Percentiles rank a stretch among this genome's conserved stretches.
phyloP scores from a whole-genome alignment of 1,140 invertebrate genomes.

The Whitmania pigra region DNA sequence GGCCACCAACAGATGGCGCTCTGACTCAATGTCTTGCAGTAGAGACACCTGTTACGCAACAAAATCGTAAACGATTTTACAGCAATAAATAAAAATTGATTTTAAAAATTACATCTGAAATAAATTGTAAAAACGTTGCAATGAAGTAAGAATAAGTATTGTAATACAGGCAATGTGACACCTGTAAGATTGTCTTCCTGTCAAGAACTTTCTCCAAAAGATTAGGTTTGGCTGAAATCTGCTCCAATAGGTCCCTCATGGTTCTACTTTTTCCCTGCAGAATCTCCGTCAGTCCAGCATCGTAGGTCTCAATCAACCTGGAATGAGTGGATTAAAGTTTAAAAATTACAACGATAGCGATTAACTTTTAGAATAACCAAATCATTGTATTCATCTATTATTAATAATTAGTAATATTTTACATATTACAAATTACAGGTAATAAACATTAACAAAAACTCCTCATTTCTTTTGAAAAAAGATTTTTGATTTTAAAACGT shows the following conservation, averaged over 20 bases:
- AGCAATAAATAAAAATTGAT: background rate
- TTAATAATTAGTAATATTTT: no score
- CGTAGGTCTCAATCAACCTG: slow-evolving; percentile 3
- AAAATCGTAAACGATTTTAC: background rate
- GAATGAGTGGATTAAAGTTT: background rate
- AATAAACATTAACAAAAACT: background rate
- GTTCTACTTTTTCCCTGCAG: background rate
- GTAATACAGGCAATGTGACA: background rate
- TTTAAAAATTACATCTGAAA: background rate
- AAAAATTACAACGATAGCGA: no score
- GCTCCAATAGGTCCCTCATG: background rate
- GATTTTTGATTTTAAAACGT: no score
- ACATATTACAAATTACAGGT: background rate
- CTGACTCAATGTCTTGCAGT: slow-evolving; percentile 50
- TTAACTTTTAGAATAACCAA: no score
- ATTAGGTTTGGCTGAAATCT: background rate
- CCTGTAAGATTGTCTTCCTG: background rate
- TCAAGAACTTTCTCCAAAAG: background rate
- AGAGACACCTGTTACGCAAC: slow-evolving; percentile 44
- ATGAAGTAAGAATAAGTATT: no score
- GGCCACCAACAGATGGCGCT: slow-evolving; percentile 53
- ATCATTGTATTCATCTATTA: no score
- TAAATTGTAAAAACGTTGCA: no score
- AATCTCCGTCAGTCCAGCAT: background rate
- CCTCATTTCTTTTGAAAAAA: no score